Evolutionary conservation across 2,888 invertebrate genomes (phyloP), one percentile per base, ranked within the genome.

Genomic region (Bibio marci): DNA sequence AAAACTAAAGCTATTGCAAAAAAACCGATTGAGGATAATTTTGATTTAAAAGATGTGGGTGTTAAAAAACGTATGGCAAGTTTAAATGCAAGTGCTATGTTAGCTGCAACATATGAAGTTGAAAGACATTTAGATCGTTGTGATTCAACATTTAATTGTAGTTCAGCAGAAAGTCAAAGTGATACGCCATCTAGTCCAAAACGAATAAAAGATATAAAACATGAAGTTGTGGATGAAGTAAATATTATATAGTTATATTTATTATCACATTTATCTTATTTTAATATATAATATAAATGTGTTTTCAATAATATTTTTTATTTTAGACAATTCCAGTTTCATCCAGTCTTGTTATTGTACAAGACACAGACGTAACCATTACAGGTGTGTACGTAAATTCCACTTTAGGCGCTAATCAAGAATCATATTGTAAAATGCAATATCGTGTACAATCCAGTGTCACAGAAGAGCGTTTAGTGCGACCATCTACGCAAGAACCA

Each of bases 41-140:
- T 55, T 0, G 85, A 85, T 52, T 65, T 86, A 35, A 82, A 82
- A 51, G 86, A 86, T 48, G 83, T 86, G 74, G 78, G 87, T 6
- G 86, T 87, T 13, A 72, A 81, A 48, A 90, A 88, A 56, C 71
- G 90, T 25, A 87, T 90, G 87, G 90, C 90, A 15, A 86, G 86
- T 55, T 64, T 90, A 25, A 90, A 90, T 58, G 90, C 90, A 12
- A 80, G 82, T 27, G 90, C 90, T 15, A 88, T 90, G 51, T 67
- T 90, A 46, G 86, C 87, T 1, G 88, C 88, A 15, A 86, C 85
- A 46, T 88, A 88, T 52, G 85, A 86, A 56, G 83, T 60, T 41
- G 62, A 62, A 40, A 52, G 62, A 1, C 61, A 62, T 45, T 43
- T 62, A 37, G 62, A 62, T 45, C 55, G 57, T 42, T 59, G 31